phyloP scores from a whole-genome alignment of 2,888 invertebrate species.

The Leptopilina syphax region DNA sequence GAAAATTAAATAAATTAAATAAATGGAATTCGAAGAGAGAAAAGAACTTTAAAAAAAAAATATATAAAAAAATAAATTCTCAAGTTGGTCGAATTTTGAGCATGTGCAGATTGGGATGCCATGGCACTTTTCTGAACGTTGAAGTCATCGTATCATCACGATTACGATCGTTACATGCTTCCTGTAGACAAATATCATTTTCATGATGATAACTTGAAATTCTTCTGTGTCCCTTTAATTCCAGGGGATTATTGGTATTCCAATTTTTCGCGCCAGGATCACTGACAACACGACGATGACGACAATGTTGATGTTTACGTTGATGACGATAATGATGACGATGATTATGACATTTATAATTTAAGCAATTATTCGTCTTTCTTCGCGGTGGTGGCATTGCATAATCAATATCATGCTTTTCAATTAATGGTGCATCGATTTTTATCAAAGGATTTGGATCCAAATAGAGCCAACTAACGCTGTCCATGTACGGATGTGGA shows the following conservation, averaged over 20 bases:
- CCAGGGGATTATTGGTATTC: conserved; percentile 42
- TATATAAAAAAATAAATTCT: conserved; percentile 33
- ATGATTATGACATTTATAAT: conserved; percentile 44
- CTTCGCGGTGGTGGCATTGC: conserved; percentile 60
- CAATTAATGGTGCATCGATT: conserved; percentile 54
- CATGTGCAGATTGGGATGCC: conserved; percentile 77
- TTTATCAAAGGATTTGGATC: conserved; percentile 63
- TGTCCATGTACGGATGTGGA: conserved; percentile 65
- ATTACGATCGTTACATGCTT: conserved; percentile 54
- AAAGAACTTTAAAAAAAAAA: no score
- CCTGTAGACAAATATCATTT: conserved; percentile 51
- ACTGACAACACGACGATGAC: conserved; percentile 65
- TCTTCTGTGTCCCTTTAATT: conserved; percentile 60
- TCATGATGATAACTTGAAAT: conserved; percentile 63
- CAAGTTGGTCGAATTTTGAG: conserved; percentile 72
- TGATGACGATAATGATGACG: conserved; percentile 44
- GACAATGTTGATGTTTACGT: conserved; percentile 48
- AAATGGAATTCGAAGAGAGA: no score
- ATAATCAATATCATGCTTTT: conserved; percentile 59
- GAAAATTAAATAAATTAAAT: no score
- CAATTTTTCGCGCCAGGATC: conserved; percentile 63
- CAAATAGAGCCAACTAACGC: conserved; percentile 70
- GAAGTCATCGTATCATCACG: conserved; percentile 59
- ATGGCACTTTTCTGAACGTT: conserved; percentile 77
- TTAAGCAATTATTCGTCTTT: conserved; percentile 20